Evolutionary conservation across 1,140 invertebrate genomes (phyloP).

Genomic region (Neodiprion pinetum): DNA sequence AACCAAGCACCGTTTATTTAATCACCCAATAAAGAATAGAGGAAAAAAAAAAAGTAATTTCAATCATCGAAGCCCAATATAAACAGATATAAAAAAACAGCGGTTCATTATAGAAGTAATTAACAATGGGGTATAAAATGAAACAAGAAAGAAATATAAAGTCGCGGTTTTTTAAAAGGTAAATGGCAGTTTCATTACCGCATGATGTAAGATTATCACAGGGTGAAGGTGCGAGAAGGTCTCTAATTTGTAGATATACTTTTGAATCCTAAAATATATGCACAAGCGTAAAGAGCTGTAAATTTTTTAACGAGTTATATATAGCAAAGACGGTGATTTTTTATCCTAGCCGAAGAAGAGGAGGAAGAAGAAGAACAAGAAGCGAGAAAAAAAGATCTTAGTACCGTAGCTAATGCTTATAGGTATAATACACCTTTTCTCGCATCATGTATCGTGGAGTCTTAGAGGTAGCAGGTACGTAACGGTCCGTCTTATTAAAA

Average conservation of each 20-base stretch:
- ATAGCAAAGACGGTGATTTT: background rate
- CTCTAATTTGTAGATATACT: too few species aligned
- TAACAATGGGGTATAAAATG: background rate
- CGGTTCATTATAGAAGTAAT: too few species aligned
- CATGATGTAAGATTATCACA: background rate
- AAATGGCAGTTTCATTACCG: background rate
- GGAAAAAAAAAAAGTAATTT: too few species aligned
- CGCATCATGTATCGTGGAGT: background rate
- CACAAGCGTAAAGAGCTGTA: too few species aligned
- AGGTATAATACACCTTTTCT: background rate
- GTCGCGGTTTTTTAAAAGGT: background rate
- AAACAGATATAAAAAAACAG: too few species aligned
- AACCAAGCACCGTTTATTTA: too few species aligned
- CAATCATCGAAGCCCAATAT: too few species aligned
- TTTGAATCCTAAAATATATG: too few species aligned
- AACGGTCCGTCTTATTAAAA: conserved; percentile 47
- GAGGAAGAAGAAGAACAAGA: background rate
- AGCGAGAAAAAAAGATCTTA: background rate
- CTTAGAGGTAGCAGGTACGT: conserved; percentile 17
- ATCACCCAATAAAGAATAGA: too few species aligned
- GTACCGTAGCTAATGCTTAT: background rate
- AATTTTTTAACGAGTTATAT: too few species aligned
- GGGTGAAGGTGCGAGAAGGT: background rate
- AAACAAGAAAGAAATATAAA: background rate
- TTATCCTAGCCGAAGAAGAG: background rate